These are phyloP conservation scores for Amiota minor DNA, from an alignment of 2,888 invertebrate genomes.

Conservation along the genomic window DNA sequence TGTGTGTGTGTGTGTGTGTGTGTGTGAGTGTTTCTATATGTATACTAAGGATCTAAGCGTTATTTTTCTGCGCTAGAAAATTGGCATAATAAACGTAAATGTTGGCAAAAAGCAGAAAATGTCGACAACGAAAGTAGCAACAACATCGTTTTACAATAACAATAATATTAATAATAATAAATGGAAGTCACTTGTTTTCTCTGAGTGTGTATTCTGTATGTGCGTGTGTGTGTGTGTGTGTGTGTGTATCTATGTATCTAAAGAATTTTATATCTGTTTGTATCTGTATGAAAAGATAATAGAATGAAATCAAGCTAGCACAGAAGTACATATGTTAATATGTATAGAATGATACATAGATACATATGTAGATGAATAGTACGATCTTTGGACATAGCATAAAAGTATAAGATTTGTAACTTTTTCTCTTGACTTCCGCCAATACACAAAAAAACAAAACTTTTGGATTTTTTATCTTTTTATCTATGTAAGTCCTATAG, in stretches of 20 bases:
- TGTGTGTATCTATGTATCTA: background rate
- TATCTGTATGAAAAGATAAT: conserved; percentile 23
- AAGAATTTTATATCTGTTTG: background rate
- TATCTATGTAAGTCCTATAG: background rate
- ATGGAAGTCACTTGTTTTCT: conserved; percentile 24
- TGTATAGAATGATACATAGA: conserved; percentile 49
- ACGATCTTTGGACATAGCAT: too few species aligned
- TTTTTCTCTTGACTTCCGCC: background rate
- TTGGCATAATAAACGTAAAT: conserved; percentile 67
- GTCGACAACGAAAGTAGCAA: conserved; percentile 9
- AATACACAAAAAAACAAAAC: background rate
- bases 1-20: conserved; percentile 35
- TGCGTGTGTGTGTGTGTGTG: background rate
- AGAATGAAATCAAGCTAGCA: conserved; percentile 51
- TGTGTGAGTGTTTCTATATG: conserved; percentile 34
- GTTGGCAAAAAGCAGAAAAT: conserved; percentile 45
- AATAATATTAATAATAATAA: conserved; percentile 58
- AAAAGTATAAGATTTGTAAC: too few species aligned
- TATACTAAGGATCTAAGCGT: conserved; percentile 56
- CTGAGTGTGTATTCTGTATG: too few species aligned
- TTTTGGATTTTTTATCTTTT: background rate
- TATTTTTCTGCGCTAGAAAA: conserved; percentile 69
- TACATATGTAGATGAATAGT: too few species aligned
- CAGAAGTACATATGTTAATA: conserved; percentile 69
- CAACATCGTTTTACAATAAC: conserved; percentile 31